Evolutionary conservation across 1,140 invertebrate species (phyloP).

Genomic region (Drosophila nikananu): DNA sequence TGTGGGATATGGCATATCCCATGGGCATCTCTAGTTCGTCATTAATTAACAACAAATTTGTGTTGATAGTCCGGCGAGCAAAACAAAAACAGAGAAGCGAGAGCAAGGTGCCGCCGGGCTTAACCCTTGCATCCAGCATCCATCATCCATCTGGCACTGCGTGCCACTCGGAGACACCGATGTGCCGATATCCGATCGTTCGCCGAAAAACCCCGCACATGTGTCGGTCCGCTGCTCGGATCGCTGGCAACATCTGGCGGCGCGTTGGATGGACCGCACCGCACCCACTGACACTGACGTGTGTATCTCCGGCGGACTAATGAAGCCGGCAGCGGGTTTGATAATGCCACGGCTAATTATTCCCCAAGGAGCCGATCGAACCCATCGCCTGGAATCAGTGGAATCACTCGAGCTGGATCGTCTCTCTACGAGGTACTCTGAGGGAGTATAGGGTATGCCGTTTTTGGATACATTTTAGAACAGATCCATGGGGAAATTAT

Average conservation of each 20-base stretch:
- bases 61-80: conserved; percentile 29
- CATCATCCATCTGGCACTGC: conserved; percentile 52
- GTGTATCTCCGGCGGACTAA: conserved; percentile 19
- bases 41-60: conserved; percentile 54
- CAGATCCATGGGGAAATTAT: neutral
- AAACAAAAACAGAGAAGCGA: conserved; percentile 35
- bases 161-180: conserved; percentile 51
- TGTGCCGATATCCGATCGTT: neutral
- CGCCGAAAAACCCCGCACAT: conserved; percentile 39
- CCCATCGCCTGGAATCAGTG: conserved; percentile 14
- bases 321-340: conserved; percentile 49
- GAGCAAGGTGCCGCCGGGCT: conserved; percentile 48
- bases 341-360: conserved; percentile 67
- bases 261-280: neutral
- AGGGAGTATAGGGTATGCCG: neutral
- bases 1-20: conserved; percentile 18
- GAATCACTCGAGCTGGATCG: conserved; percentile 4
- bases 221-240: conserved; percentile 27
- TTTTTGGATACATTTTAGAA: neutral
- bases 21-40: conserved; percentile 44
- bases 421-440: neutral
- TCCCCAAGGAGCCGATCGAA: conserved; percentile 52
- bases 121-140: conserved; percentile 22
- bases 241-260: conserved; percentile 57
- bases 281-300: neutral